Evolutionary conservation across 2,888 invertebrate species (phyloP).

Genomic region (Ischnura elegans): DNA sequence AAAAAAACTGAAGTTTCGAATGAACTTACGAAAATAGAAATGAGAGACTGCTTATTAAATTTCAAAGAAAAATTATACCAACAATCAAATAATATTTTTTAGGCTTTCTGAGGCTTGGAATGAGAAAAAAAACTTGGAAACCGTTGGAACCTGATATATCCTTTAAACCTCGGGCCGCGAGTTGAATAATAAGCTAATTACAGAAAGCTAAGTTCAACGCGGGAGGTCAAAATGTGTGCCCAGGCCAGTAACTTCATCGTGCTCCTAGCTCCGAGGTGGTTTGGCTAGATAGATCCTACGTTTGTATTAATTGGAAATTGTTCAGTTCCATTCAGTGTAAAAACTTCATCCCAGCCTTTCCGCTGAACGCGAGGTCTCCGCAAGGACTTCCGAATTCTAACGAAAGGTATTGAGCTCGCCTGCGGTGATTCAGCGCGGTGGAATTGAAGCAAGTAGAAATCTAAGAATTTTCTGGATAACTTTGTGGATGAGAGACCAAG

Average conservation of each 20-base stretch:
- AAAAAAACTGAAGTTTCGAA: too few relatives aligned
- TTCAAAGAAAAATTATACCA: too few relatives aligned
- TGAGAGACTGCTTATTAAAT: too few relatives aligned
- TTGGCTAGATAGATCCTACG: not conserved
- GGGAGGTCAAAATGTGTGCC: not conserved
- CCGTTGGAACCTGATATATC: too few relatives aligned
- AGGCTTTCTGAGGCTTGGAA: too few relatives aligned
- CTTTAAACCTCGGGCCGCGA: too few relatives aligned
- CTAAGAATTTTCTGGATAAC: not conserved
- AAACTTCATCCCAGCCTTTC: not conserved
- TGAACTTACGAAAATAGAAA: too few relatives aligned
- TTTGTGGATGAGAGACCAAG: not conserved
- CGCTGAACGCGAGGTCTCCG: not conserved
- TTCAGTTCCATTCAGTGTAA: not conserved
- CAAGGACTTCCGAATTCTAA: not conserved
- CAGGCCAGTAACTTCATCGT: not conserved
- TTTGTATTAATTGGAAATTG: not conserved
- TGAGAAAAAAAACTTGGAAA: too few relatives aligned
- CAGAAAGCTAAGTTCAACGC: too few relatives aligned
- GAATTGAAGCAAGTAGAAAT: not conserved
- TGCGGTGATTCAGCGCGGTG: not conserved
- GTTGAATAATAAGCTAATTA: too few relatives aligned
- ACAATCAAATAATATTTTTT: too few relatives aligned
- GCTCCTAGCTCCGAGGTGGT: not conserved
- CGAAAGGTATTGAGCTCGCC: not conserved